phyloP scores from a whole-genome alignment of 2,797 vertebrate species.

The Cyprinodon diabolis region DNA sequence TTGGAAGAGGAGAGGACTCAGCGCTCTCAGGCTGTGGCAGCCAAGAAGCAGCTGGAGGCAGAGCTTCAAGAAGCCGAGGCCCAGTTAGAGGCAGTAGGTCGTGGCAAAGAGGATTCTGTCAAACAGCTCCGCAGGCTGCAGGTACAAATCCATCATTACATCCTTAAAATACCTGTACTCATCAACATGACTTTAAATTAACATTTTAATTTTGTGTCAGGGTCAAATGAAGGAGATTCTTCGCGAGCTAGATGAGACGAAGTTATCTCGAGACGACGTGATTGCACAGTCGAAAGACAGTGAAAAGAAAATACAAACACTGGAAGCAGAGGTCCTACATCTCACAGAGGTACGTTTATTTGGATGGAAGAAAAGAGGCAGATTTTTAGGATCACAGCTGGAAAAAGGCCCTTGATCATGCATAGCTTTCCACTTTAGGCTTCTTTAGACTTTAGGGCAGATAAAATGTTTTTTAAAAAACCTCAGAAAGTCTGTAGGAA shows the following conservation, averaged over 20 bases:
- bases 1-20: slow-evolving; percentile 90
- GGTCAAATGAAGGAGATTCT: slow-evolving; percentile 89
- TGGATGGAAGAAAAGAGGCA: background rate
- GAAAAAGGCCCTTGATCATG: too few species aligned
- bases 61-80: slow-evolving; percentile 88
- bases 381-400: too few species aligned
- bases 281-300: slow-evolving; percentile 84
- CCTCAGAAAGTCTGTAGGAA: background rate
- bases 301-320: slow-evolving; percentile 88
- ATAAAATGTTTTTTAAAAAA: background rate
- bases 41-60: slow-evolving; percentile 88
- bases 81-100: slow-evolving; percentile 80
- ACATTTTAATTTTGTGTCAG: slow-evolving; percentile 60
- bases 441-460: background rate
- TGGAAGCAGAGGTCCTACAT: slow-evolving; percentile 90
- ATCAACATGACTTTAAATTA: background rate
- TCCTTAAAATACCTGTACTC: rapidly evolving
- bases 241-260: slow-evolving; percentile 88
- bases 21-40: slow-evolving; percentile 81
- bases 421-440: background rate
- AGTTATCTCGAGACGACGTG: slow-evolving; percentile 85
- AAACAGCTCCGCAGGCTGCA: slow-evolving; percentile 88
- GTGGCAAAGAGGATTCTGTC: slow-evolving; percentile 86
- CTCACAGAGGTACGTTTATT: slow-evolving; percentile 84
- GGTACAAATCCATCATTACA: slow-evolving; percentile 55